A percentile compares a stretch with the other conserved stretches of the same genome.
phyloP scores from a whole-genome alignment of 2,888 invertebrate species.

The Tachina grossa region DNA sequence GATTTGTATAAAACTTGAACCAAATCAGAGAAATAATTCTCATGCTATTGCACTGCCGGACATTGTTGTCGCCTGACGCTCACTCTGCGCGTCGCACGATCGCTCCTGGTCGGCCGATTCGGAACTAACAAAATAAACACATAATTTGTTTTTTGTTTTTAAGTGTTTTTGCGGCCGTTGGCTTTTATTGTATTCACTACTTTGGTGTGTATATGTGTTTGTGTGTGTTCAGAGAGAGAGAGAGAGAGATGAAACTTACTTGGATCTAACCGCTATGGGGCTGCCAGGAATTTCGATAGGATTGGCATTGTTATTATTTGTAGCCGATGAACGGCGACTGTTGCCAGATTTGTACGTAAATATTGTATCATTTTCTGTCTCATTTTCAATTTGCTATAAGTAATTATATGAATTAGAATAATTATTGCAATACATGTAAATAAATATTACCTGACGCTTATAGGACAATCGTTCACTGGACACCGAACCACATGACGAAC shows the following conservation, averaged over 20 bases:
- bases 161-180: conserved; percentile 34
- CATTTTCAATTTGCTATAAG: conserved; percentile 81
- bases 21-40: conserved; percentile 84
- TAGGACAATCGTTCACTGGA: conserved; percentile 83
- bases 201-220: conserved; percentile 31
- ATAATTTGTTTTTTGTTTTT: conserved; percentile 55
- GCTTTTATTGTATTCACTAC: conserved; percentile 59
- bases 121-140: conserved; percentile 75
- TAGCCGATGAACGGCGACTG: conserved; percentile 82
- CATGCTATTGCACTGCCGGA: conserved; percentile 84
- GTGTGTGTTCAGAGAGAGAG: conserved; percentile 4
- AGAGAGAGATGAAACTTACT: conserved; percentile 76
- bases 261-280: conserved; percentile 83
- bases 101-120: conserved; percentile 83
- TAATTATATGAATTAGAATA: background rate
- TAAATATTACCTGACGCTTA: conserved; percentile 80
- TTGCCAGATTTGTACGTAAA: conserved; percentile 82
- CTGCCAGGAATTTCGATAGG: conserved; percentile 80
- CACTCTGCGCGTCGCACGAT: conserved; percentile 81
- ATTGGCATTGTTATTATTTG: conserved; percentile 82
- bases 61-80: conserved; percentile 83
- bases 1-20: conserved; percentile 79
- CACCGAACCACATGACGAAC: conserved; percentile 83
- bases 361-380: conserved; percentile 82
- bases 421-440: too few species aligned